Conservation (phyloP, 2,888 invertebrate genomes). For the Brachyptera risi region DNA sequence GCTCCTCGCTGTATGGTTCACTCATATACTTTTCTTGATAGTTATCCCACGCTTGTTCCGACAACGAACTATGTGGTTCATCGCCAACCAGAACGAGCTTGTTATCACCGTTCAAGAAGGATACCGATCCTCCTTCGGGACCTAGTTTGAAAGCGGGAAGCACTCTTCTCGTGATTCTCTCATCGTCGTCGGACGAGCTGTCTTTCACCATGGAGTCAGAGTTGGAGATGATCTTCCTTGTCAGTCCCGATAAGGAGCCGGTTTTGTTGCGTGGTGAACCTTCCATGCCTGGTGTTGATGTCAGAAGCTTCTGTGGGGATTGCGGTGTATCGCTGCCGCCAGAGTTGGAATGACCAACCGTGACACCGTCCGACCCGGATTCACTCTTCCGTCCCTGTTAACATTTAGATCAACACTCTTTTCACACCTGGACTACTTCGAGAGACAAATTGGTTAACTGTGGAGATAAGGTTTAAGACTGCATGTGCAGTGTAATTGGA, state of each 20-base stretch:
- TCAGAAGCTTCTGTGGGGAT: conserved; percentile 41
- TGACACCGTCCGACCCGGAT: conserved; percentile 54
- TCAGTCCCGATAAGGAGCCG: too few relatives aligned
- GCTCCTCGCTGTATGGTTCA: conserved; percentile 82
- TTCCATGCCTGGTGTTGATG: too few relatives aligned
- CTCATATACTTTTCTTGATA: conserved; percentile 94
- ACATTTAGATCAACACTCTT: conserved; percentile 28
- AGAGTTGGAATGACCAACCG: conserved; percentile 38
- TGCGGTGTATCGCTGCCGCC: conserved; percentile 40
- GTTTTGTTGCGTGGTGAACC: too few relatives aligned
- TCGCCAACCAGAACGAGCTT: conserved; percentile 46
- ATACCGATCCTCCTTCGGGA: conserved; percentile 36
- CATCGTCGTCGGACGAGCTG: conserved; percentile 14
- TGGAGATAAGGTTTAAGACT: too few relatives aligned
- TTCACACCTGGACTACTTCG: not conserved
- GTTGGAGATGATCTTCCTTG: conserved; percentile 52
- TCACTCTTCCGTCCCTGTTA: conserved; percentile 51
- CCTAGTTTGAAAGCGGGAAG: conserved; percentile 39
- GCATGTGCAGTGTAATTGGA: too few relatives aligned
- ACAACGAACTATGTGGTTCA: conserved; percentile 71
- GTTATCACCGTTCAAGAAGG: conserved; percentile 32
- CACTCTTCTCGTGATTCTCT: not conserved
- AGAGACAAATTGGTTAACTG: too few relatives aligned
- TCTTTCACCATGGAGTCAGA: conserved; percentile 42
- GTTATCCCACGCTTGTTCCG: conserved; percentile 93